Conservation (phyloP, 2,797 vertebrate species). For the Melanotaenia pygmaea region DNA sequence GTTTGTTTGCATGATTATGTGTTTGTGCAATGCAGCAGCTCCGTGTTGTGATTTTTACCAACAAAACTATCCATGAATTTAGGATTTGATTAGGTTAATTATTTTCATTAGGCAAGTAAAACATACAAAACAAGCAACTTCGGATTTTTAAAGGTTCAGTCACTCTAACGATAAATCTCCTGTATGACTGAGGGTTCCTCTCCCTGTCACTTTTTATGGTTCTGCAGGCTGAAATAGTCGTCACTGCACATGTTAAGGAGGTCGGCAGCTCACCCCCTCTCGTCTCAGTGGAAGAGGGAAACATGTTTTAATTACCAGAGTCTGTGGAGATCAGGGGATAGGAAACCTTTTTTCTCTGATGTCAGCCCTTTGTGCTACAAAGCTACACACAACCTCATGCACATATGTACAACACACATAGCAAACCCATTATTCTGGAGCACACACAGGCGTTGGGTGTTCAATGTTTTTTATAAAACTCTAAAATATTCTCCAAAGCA, state of each 20-base stretch:
- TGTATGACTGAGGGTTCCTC: not conserved
- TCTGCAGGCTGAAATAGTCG: slow-evolving; percentile 6
- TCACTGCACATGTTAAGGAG: slow-evolving; percentile 33
- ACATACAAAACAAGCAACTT: too few species aligned
- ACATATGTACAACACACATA: slow-evolving; percentile 31
- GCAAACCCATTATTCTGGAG: slow-evolving; percentile 17
- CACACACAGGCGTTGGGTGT: slow-evolving; percentile 18
- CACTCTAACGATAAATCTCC: slow-evolving; percentile 10
- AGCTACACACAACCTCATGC: slow-evolving; percentile 44
- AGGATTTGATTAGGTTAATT: not conserved
- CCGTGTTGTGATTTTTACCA: not conserved
- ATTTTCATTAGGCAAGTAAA: too few species aligned
- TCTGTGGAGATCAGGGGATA: slow-evolving; percentile 72
- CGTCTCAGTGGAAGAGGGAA: slow-evolving; percentile 71
- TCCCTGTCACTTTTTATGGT: slow-evolving; percentile 21
- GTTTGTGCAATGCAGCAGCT: slow-evolving; percentile 1
- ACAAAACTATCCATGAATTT: not conserved
- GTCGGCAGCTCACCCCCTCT: slow-evolving; percentile 56
- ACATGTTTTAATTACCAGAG: slow-evolving; percentile 76
- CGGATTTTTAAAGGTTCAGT: not conserved
- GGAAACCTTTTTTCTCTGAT: slow-evolving; percentile 63
- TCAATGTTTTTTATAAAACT: slow-evolving; percentile 17
- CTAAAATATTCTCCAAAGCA: slow-evolving; percentile 18
- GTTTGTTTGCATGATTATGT: slow-evolving; percentile 30
- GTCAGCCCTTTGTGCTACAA: slow-evolving; percentile 55